Evolutionary conservation across 2,797 vertebrate genomes (phyloP).

Genomic region (Microchirus variegatus): DNA sequence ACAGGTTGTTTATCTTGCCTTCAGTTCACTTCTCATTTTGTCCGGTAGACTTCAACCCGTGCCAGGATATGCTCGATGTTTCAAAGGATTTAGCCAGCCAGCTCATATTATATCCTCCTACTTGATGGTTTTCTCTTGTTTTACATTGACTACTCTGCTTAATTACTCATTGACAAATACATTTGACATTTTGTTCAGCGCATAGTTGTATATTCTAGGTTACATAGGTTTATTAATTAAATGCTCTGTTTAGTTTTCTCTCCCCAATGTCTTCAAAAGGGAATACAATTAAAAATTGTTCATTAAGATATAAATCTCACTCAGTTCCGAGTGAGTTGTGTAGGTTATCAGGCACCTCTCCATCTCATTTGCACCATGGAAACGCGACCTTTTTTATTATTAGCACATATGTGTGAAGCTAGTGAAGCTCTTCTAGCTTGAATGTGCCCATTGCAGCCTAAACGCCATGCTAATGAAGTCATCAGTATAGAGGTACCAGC

Average conservation of each 20-base stretch:
- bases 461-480: slow-evolving; percentile 68
- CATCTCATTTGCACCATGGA: slow-evolving; percentile 2
- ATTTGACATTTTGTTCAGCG: slow-evolving; percentile 9
- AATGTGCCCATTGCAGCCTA: slow-evolving; percentile 53
- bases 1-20: slow-evolving; percentile 68
- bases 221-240: slow-evolving; percentile 33
- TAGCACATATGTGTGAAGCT: slow-evolving; percentile 13
- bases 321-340: background rate
- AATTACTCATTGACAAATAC: slow-evolving; percentile 9
- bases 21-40: slow-evolving; percentile 66
- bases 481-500: slow-evolving; percentile 64
- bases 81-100: slow-evolving; percentile 45
- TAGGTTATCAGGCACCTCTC: slow-evolving; percentile 3
- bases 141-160: slow-evolving; percentile 17
- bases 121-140: slow-evolving; percentile 37
- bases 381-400: slow-evolving; percentile 18
- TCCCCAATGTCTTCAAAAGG: background rate
- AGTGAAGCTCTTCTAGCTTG: slow-evolving; percentile 21
- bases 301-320: background rate
- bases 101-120: slow-evolving; percentile 49
- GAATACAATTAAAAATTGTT: slow-evolving; percentile 17
- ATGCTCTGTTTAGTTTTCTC: slow-evolving; percentile 36
- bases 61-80: slow-evolving; percentile 48
- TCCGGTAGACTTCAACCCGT: slow-evolving; percentile 48
- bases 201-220: slow-evolving; percentile 18